These are phyloP conservation scores for Salminus brasiliensis DNA, from an alignment of 2,113 vertebrate genomes.

Conservation along the genomic window DNA sequence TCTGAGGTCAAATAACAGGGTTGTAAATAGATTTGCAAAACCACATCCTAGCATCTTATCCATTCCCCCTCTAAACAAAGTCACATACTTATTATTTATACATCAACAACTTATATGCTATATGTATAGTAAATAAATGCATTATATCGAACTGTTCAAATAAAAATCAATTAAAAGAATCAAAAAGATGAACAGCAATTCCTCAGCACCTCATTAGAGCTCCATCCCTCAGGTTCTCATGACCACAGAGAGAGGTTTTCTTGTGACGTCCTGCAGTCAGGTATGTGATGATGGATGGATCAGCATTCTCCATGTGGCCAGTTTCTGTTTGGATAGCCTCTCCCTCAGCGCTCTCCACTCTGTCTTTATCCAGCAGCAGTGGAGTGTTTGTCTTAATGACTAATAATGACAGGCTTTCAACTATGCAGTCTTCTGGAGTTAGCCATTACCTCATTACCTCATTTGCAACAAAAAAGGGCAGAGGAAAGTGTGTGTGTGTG, in stretches of 20 bases:
- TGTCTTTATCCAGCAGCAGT: neutral
- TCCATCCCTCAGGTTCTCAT: neutral
- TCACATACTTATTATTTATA: too few relatives aligned
- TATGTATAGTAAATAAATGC: too few relatives aligned
- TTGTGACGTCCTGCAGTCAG: conserved; percentile 3
- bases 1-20: too few relatives aligned
- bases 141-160: too few relatives aligned
- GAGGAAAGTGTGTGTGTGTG: neutral
- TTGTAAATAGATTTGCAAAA: too few relatives aligned
- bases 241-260: neutral
- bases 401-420: conserved; percentile 30
- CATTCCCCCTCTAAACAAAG: too few relatives aligned
- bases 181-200: neutral
- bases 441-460: conserved; percentile 21
- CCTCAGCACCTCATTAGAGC: neutral
- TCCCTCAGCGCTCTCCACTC: neutral
- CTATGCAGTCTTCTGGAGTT: neutral
- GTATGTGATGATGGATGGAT: conserved; percentile 16
- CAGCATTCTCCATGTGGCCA: neutral
- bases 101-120: too few relatives aligned
- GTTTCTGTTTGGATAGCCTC: conserved; percentile 34
- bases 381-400: conserved; percentile 7
- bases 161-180: too few relatives aligned
- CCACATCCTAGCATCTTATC: too few relatives aligned
- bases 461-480: conserved; percentile 7